A percentile compares a stretch with the other conserved stretches of the same genome.
Conservation (phyloP, 2,113 vertebrate genomes). For the Drymodes brunneopygia region DNA sequence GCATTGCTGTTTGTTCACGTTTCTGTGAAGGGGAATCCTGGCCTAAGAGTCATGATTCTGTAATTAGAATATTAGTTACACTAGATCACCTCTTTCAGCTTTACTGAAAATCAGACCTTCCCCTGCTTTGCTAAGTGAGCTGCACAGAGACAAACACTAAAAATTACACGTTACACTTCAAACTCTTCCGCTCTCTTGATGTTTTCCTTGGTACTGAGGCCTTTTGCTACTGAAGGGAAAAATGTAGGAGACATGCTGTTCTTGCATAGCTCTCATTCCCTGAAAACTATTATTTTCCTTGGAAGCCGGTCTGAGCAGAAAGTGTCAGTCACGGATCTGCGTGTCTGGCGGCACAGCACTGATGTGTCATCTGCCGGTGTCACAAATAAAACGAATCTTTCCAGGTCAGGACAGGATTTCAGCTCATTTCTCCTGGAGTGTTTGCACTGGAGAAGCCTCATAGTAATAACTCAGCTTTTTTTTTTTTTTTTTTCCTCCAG, state of each 20-base stretch:
- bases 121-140: not conserved
- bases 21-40: not conserved
- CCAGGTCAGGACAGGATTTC: not conserved
- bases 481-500: not conserved
- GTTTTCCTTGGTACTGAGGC: not conserved
- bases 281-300: constrained; percentile 38
- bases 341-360: not conserved
- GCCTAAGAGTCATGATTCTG: not conserved
- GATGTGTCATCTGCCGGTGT: not conserved
- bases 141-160: not conserved
- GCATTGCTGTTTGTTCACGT: not conserved
- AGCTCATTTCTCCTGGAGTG: not conserved
- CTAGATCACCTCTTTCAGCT: not conserved
- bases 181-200: not conserved
- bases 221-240: constrained; percentile 11
- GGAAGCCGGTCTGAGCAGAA: not conserved
- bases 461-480: not conserved
- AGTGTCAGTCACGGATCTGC: not conserved
- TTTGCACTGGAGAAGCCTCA: not conserved
- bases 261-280: not conserved
- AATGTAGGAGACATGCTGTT: constrained; percentile 19
- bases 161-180: not conserved
- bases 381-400: not conserved
- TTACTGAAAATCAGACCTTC: not conserved
- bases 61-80: constrained; percentile 48